Evolutionary conservation across 2,797 vertebrate genomes (phyloP).

Genomic region (Carduelis carduelis): DNA sequence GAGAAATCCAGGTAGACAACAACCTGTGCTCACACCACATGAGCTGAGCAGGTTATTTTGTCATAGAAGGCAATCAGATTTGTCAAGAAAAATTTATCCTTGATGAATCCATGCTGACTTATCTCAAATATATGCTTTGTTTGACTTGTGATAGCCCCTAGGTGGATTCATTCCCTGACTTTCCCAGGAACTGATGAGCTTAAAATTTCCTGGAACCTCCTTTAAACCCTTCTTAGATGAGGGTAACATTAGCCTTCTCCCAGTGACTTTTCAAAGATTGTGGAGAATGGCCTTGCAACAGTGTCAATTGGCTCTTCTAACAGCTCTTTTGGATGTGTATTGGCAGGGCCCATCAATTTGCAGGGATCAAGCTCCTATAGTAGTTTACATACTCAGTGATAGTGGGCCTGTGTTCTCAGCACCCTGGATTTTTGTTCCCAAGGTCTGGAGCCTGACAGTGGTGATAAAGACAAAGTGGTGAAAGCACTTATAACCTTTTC

Average conservation of each 20-base stretch:
- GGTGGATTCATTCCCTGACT: not conserved
- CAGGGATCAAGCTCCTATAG: not conserved
- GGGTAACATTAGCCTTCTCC: not conserved
- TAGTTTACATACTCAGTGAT: no score
- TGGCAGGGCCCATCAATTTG: rapidly evolving
- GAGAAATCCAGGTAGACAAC: not conserved
- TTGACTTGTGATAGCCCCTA: not conserved
- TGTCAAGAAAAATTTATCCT: not conserved
- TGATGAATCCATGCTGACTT: not conserved
- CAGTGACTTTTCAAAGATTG: not conserved
- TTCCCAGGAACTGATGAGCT: not conserved
- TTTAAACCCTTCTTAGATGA: not conserved
- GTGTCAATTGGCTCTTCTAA: not conserved
- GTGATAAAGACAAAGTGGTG: not conserved
- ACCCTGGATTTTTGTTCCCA: not conserved
- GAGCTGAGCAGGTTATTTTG: not conserved
- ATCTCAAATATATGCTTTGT: rapidly evolving
- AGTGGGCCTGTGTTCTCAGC: not conserved
- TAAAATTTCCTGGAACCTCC: not conserved
- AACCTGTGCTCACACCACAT: no score
- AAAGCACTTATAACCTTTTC: not conserved
- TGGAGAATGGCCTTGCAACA: rapidly evolving
- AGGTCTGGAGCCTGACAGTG: not conserved
- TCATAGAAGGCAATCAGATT: not conserved
- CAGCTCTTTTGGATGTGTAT: rapidly evolving